Conservation (phyloP, 2,113 vertebrate species). For the Hassar affinis region DNA sequence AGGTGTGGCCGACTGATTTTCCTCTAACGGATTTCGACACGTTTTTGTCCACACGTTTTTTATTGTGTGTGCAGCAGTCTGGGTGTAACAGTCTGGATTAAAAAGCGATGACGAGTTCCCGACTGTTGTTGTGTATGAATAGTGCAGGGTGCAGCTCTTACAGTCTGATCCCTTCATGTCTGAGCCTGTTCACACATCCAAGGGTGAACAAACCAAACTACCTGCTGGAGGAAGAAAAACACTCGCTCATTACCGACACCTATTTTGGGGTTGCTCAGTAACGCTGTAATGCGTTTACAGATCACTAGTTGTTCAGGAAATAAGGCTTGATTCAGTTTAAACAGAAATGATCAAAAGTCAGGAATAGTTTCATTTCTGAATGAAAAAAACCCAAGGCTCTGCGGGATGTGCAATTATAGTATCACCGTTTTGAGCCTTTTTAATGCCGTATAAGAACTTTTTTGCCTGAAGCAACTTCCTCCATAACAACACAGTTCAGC, state of each 20-base stretch:
- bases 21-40: slow-evolving; percentile 6
- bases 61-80: too few relatives aligned
- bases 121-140: slow-evolving; percentile 22
- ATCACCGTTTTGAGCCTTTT: not conserved
- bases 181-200: slow-evolving; percentile 39
- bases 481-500: not conserved
- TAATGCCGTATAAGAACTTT: not conserved
- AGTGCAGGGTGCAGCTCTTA: slow-evolving; percentile 19
- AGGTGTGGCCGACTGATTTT: slow-evolving; percentile 13
- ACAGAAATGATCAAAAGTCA: not conserved
- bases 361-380: not conserved
- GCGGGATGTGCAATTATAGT: not conserved
- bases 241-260: not conserved
- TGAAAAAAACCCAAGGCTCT: not conserved
- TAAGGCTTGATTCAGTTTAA: not conserved
- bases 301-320: not conserved
- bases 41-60: not conserved
- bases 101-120: slow-evolving; percentile 3
- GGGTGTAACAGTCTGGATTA: slow-evolving; percentile 32
- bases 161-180: slow-evolving; percentile 39
- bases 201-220: not conserved
- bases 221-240: not conserved
- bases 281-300: not conserved
- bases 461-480: too few relatives aligned
- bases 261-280: not conserved